Evolutionary conservation across 2,888 invertebrate genomes (phyloP).

Genomic region (Thereva nobilitata): DNA sequence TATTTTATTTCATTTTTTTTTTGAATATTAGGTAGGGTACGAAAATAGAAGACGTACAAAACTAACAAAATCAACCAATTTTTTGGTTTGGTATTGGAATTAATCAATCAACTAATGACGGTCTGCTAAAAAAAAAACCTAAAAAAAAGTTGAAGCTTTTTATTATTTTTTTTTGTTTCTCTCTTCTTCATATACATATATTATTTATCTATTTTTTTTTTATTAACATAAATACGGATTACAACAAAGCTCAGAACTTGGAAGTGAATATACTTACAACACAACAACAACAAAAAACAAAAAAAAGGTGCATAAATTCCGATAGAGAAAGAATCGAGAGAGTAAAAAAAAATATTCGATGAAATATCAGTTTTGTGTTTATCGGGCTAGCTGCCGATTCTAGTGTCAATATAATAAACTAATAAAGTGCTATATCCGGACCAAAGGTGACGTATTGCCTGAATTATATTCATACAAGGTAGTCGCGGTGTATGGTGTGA

Average conservation of each 20-base stretch:
- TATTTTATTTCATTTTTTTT: too few species aligned
- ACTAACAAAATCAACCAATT: neutral
- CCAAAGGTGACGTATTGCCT: slow-evolving; percentile 40
- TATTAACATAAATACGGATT: too few species aligned
- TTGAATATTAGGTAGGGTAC: slow-evolving; percentile 14
- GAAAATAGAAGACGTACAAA: slow-evolving; percentile 11
- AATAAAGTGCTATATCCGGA: slow-evolving; percentile 12
- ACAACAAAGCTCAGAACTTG: too few species aligned
- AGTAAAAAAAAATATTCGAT: neutral
- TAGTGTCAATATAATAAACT: slow-evolving; percentile 13
- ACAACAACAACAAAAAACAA: too few species aligned
- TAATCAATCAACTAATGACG: slow-evolving; percentile 20
- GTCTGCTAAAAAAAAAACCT: slow-evolving; percentile 6
- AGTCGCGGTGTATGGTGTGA: slow-evolving; percentile 46
- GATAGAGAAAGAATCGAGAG: too few species aligned
- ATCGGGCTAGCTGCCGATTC: slow-evolving; percentile 9
- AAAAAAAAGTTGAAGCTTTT: neutral
- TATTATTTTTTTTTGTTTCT: too few species aligned
- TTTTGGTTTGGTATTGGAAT: slow-evolving; percentile 29
- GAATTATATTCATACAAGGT: slow-evolving; percentile 35
- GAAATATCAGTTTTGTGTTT: slow-evolving; percentile 14
- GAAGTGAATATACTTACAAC: too few species aligned
- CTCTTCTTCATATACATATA: too few species aligned
- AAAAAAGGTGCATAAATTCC: too few species aligned
- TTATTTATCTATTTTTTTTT: too few species aligned